Base-by-base conservation (phyloP, 2,888 invertebrate genomes). In the Drosophila kambysellisi region DNA sequence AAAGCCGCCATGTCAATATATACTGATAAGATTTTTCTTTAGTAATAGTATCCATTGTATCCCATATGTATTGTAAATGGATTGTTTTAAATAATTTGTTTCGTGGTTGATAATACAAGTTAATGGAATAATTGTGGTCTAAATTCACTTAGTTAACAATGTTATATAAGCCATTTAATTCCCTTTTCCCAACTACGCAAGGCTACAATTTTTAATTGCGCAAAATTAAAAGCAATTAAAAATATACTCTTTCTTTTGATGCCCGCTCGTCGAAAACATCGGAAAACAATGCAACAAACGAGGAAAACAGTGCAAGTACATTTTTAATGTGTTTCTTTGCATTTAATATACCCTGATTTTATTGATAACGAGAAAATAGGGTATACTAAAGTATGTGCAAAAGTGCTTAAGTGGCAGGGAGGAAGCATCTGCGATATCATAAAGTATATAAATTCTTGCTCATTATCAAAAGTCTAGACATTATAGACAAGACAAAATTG, bases 171-270 rank as follows among this genome's bases (percentile, higher is more conserved):
- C 9, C 20, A 33, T 25, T 46, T 41, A n/a, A n/a, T 58, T 5
- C 37, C 6, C 54, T 33, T 33, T 33, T 11, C 25, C 32, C 37
- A 41, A 20, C 12, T 52, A 30, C n/a, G 8, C 39, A 8, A 57
- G 20, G 43, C 25, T 30, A 51, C 30, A 50, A 73, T 35, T 52
- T 35, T 70, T 70, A 87, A 87, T 82, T 87, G 62, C 62, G 60
- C 68, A 67, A 84, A 70, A 79, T 77, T 83, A 74, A 74, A 54
- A 68, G 71, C 79, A 82, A 81, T 81, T 71, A 73, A 74, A 75
- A 76, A 58, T 48, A 25, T 54, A 75, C 67, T 75, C 69, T 68
- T 77, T 65, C 52, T 33, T 77, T 48, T 69, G 39, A 46, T 68
- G 61, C 52, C 67, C 60, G 46, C 20, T 53, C 58, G 60, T 62